A percentile compares a stretch with the other conserved stretches of the same genome.
phyloP scores from a whole-genome alignment of 2,797 vertebrate species.

The Rallus crepitans region DNA sequence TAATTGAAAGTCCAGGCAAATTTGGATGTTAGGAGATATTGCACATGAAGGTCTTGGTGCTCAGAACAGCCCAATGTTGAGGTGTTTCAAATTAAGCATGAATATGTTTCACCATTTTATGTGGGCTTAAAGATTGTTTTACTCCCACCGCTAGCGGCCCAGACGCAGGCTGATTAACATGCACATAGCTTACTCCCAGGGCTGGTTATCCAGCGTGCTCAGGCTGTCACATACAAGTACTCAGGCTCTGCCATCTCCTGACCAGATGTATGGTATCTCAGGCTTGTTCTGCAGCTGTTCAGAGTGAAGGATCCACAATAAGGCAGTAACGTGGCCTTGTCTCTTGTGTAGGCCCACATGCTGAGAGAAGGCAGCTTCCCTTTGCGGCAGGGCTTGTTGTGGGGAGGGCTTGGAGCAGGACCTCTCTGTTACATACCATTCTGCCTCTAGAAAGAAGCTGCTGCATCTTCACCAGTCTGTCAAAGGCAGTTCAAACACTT shows the following conservation, averaged over 20 bases:
- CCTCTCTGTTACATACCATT: accelerated
- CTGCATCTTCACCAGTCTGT: too few relatives aligned
- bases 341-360: too few relatives aligned
- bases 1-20: slow-evolving; percentile 81
- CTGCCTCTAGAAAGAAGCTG: neutral
- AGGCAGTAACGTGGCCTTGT: too few relatives aligned
- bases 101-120: neutral
- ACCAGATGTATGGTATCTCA: neutral
- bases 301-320: accelerated
- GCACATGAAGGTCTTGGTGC: neutral
- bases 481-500: neutral
- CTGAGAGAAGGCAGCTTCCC: too few relatives aligned
- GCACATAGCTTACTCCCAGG: neutral
- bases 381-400: accelerated
- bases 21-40: slow-evolving; percentile 27
- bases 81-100: neutral
- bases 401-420: neutral
- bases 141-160: neutral
- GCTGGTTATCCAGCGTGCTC: neutral
- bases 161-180: neutral
- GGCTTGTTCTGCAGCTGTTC: neutral
- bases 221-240: neutral
- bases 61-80: slow-evolving; percentile 5
- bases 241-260: neutral
- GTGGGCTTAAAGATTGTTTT: neutral